Conservation (phyloP, 2,888 invertebrate genomes). For the Hoplodrina blanda region DNA sequence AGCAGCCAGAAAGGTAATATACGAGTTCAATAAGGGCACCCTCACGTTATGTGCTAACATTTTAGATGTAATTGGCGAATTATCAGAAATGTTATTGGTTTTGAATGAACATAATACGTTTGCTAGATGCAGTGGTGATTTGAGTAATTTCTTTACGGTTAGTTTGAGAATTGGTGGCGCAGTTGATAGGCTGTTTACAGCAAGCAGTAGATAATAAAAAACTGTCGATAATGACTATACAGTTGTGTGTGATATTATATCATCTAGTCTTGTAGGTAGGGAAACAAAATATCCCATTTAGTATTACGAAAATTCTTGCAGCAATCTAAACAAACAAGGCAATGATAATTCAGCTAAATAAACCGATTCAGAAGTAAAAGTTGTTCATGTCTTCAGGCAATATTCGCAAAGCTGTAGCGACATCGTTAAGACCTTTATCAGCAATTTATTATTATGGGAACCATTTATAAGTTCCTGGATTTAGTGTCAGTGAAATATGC, state of each 20-base stretch:
- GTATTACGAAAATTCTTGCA: background rate
- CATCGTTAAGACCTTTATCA: constrained; percentile 34
- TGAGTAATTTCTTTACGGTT: constrained; percentile 11
- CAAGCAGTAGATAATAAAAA: background rate
- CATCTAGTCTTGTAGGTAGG: background rate
- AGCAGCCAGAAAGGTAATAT: constrained; percentile 30
- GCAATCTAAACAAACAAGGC: constrained; percentile 1
- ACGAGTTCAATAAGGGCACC: constrained; percentile 50
- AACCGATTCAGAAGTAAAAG: constrained; percentile 33
- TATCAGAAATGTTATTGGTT: constrained; percentile 26
- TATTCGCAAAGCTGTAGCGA: constrained; percentile 11
- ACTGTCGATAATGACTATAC: background rate
- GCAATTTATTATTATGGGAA: constrained; percentile 27
- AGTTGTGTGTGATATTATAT: background rate
- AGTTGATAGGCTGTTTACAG: background rate
- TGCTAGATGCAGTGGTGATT: background rate
- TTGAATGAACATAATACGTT: constrained; percentile 9
- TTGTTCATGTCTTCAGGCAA: constrained; percentile 44
- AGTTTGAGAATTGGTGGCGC: constrained; percentile 2
- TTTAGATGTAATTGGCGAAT: constrained; percentile 33
- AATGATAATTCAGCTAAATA: constrained; percentile 12
- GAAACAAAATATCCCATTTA: background rate
- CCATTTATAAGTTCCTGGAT: constrained; percentile 32
- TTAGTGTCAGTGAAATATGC: constrained; percentile 8
- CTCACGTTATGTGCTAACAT: constrained; percentile 34